phyloP scores from a whole-genome alignment of 2,113 vertebrate genomes.

The Ceyx melanurus region DNA sequence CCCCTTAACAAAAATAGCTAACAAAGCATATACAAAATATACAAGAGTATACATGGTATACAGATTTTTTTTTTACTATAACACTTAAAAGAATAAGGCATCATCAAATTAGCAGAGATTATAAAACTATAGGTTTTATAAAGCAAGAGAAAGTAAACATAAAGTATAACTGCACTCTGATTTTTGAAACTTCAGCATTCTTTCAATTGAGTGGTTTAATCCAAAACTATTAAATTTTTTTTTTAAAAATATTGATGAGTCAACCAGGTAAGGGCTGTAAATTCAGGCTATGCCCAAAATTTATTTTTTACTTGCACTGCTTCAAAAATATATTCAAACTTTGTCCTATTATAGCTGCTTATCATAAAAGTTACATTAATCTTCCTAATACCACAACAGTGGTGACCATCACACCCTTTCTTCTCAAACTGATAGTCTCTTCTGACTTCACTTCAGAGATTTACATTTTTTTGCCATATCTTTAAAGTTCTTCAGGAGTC shows the following conservation, averaged over 20 bases:
- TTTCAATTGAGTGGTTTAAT: background rate
- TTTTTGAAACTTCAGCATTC: background rate
- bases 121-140: background rate
- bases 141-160: background rate
- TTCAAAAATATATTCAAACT: background rate
- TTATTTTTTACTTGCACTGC: background rate
- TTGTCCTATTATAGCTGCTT: background rate
- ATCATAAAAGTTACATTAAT: background rate
- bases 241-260: background rate
- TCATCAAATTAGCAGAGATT: background rate
- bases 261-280: background rate
- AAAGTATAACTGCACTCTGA: background rate
- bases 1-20: background rate
- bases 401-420: background rate
- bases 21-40: background rate
- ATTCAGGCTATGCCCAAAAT: background rate
- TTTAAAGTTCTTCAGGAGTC: background rate
- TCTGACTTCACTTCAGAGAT: background rate
- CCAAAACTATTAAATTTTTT: background rate
- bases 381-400: background rate
- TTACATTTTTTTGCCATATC: background rate
- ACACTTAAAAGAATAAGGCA: background rate
- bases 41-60: too few species aligned
- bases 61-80: background rate
- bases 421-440: background rate